Conservation (phyloP, 35 echinoderm and acorn worm species). For the Amphiura filiformis region DNA sequence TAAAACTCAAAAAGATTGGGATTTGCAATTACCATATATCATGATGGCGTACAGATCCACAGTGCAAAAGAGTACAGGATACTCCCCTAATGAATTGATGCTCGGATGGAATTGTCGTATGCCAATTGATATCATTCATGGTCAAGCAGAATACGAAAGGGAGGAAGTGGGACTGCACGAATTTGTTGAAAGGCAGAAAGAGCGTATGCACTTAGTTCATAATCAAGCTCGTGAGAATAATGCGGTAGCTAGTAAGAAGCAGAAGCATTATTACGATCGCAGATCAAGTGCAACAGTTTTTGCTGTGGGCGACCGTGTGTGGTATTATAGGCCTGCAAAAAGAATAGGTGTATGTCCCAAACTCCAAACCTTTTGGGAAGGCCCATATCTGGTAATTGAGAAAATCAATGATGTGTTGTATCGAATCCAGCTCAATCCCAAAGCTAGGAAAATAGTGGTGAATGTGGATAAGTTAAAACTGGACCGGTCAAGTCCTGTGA, state of each 20-base stretch:
- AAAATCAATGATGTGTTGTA: conserved; percentile 49
- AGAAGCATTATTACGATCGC: background rate
- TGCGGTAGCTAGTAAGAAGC: background rate
- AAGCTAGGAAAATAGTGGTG: background rate
- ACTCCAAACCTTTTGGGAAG: conserved; percentile 54
- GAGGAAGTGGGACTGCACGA: background rate
- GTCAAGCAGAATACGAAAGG: too few species aligned
- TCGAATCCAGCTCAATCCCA: background rate
- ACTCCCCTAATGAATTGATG: too few species aligned
- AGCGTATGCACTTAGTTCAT: background rate
- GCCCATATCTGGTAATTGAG: conserved; percentile 36
- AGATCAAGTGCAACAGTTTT: background rate
- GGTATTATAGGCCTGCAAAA: conserved; percentile 19
- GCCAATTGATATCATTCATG: too few species aligned
- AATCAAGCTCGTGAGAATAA: background rate
- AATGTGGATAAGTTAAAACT: background rate
- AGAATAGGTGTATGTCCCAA: conserved; percentile 47
- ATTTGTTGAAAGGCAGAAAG: background rate
- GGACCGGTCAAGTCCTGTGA: background rate
- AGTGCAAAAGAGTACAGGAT: too few species aligned
- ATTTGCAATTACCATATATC: too few species aligned
- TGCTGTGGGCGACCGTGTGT: conserved; percentile 16
- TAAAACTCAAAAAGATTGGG: too few species aligned
- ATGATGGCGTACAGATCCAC: too few species aligned
- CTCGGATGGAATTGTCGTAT: too few species aligned